phyloP scores from a whole-genome alignment of 1,140 invertebrate genomes.

The Bombyx mandarina region DNA sequence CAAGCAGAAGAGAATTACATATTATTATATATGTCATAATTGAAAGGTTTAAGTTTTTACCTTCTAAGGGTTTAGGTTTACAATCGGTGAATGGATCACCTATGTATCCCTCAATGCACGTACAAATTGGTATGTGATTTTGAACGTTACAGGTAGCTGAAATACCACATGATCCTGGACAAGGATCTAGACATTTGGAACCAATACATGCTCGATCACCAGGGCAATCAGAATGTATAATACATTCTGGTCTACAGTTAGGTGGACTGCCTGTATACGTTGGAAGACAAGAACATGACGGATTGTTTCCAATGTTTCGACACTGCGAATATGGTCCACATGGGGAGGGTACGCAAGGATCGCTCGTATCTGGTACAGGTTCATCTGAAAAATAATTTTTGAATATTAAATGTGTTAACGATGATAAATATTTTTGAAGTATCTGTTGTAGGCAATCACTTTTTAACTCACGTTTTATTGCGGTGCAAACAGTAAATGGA shows the following conservation, averaged over 20 bases:
- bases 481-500: constrained; percentile 75
- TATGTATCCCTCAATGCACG: constrained; percentile 76
- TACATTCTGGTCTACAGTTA: constrained; percentile 79
- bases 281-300: constrained; percentile 76
- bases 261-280: constrained; percentile 79
- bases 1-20: background rate
- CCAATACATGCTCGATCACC: constrained; percentile 76
- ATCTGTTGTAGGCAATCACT: constrained; percentile 23
- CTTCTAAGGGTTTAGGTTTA: constrained; percentile 71
- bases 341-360: constrained; percentile 78
- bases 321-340: constrained; percentile 81
- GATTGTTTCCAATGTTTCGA: constrained; percentile 71
- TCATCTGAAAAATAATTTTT: constrained; percentile 57
- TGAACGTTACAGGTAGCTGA: constrained; percentile 75
- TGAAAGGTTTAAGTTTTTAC: constrained; percentile 44
- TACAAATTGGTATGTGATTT: constrained; percentile 77
- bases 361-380: constrained; percentile 26
- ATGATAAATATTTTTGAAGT: constrained; percentile 22
- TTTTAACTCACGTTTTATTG: constrained; percentile 66
- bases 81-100: constrained; percentile 82
- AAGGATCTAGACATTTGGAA: constrained; percentile 80
- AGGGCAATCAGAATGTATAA: constrained; percentile 76
- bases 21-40: background rate
- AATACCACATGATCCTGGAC: constrained; percentile 80
- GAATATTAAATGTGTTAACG: background rate